Conservation (phyloP, 2,797 vertebrate species). For the Otus scops region DNA sequence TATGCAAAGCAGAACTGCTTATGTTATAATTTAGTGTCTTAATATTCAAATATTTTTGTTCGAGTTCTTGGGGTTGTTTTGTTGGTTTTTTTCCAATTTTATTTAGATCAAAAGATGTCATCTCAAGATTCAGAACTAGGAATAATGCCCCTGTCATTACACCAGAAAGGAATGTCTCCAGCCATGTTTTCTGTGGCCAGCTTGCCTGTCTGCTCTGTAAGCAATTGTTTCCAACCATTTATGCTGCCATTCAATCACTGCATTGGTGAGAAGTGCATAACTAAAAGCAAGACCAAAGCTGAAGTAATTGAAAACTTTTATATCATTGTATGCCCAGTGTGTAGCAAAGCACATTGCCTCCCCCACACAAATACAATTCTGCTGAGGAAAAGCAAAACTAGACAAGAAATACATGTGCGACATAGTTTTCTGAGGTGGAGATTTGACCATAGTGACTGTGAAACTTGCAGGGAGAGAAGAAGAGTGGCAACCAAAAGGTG, state of each 20-base stretch:
- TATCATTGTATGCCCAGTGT: conserved; percentile 65
- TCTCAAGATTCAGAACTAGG: background rate
- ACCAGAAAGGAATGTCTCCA: background rate
- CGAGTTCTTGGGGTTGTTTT: background rate
- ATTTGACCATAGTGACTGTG: conserved; percentile 57
- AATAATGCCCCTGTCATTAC: background rate
- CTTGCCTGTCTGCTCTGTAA: conserved; percentile 61
- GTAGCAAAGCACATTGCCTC: conserved; percentile 63
- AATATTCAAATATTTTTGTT: background rate
- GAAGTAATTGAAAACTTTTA: conserved; percentile 68
- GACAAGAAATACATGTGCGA: conserved; percentile 68
- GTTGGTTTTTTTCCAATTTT: background rate
- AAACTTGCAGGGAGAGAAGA: conserved; percentile 48
- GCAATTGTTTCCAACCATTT: conserved; percentile 61
- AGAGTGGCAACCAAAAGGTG: conserved; percentile 59
- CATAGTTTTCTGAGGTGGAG: conserved; percentile 65
- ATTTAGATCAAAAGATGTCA: conserved; percentile 30
- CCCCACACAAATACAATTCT: conserved; percentile 58
- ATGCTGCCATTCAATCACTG: conserved; percentile 72
- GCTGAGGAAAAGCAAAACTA: conserved; percentile 61
- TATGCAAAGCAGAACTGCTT: background rate
- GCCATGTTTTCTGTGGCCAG: background rate
- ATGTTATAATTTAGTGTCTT: background rate
- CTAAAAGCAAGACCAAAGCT: conserved; percentile 26
- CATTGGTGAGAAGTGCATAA: conserved; percentile 63